Evolutionary conservation across 2,797 vertebrate genomes (phyloP), one percentile per base, ranked within the genome.

Genomic region (Synaphobranchus kaupii): DNA sequence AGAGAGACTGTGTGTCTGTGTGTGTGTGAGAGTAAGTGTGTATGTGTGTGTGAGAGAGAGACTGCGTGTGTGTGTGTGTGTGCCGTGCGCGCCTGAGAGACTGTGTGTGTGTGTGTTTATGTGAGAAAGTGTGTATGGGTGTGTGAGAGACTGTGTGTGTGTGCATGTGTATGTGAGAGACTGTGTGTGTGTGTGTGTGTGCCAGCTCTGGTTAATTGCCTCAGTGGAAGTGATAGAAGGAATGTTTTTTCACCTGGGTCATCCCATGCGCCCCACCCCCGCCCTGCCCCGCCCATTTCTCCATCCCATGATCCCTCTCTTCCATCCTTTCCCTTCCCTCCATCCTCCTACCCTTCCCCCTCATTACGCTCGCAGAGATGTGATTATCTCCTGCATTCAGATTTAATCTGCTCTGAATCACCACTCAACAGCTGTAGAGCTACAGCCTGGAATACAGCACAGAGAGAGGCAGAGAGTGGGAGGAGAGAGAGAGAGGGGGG

Each of bases 381-480:
- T 86, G 88, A 92, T 94, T 91, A 92, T 92, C 90, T 90, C 88
- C 88, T 85, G 90, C 85, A 86, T 89, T 89, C 88, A 89, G 87
- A 86, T 89, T 90, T 92, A 93, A 93, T 94, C 91, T 91, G 87
- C 52, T 91, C 90, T 91, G 89, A 93, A 90, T 92, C 90, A 88
- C 86, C 84, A 89, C 48, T 86, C 87, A 88, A 91, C 90, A 92
- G 91, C 90, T 90, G 48, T 48, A 83, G 86, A 87, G 83, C 25
- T 52, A 50, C 39, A 66, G 71, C 87, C 71, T 76, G 84, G 66
- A 85, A 66, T 47, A n/a, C 85, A 81, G 87, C 83, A 31, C 58
- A 2, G 58, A 84, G 84, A 63, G 82, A 50, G 60, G 82, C 83
- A 22, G 90, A 82, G 73, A 68, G 31, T 54, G 86, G 73, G 48